Conservation (phyloP, 2,113 vertebrate genomes). For the Takifugu flavidus region DNA sequence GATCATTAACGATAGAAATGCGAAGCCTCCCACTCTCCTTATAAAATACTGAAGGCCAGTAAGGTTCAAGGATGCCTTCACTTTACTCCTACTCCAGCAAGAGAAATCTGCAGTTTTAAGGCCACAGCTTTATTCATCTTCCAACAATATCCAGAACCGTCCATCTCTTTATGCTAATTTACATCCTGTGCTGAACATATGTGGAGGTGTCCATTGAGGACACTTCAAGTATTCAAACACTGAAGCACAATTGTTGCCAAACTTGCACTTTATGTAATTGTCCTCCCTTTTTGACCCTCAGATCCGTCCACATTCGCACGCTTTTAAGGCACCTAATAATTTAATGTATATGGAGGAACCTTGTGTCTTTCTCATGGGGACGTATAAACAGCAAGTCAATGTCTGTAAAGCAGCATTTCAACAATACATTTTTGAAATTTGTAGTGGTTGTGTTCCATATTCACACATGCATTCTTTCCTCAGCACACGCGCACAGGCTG, state of each 20-base stretch:
- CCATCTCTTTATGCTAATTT: constrained; percentile 3
- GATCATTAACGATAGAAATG: constrained; percentile 9
- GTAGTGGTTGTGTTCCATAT: constrained; percentile 9
- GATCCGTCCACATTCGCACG: neutral
- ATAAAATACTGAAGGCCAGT: constrained; percentile 6
- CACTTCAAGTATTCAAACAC: constrained; percentile 4
- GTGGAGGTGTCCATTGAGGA: constrained; percentile 4
- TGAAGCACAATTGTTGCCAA: constrained; percentile 5
- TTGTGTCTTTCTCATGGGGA: too few species aligned
- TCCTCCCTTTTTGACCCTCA: neutral
- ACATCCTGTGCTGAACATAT: constrained; percentile 24
- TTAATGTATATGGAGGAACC: too few species aligned
- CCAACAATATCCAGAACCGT: constrained; percentile 7
- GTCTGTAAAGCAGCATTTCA: too few species aligned
- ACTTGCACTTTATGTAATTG: constrained; percentile 32
- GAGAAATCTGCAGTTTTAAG: constrained; percentile 7
- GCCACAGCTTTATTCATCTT: constrained; percentile 2
- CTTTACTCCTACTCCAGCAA: constrained; percentile 19
- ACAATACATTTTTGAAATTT: neutral
- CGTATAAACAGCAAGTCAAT: too few species aligned
- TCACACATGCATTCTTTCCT: neutral
- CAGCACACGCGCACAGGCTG: too few species aligned
- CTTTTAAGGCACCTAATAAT: neutral
- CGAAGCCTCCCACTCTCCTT: constrained; percentile 20
- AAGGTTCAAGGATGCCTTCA: constrained; percentile 44